These are phyloP conservation scores for Pteronura brasiliensis DNA, from an alignment of 2,113 vertebrate genomes.

Conservation along the genomic window DNA sequence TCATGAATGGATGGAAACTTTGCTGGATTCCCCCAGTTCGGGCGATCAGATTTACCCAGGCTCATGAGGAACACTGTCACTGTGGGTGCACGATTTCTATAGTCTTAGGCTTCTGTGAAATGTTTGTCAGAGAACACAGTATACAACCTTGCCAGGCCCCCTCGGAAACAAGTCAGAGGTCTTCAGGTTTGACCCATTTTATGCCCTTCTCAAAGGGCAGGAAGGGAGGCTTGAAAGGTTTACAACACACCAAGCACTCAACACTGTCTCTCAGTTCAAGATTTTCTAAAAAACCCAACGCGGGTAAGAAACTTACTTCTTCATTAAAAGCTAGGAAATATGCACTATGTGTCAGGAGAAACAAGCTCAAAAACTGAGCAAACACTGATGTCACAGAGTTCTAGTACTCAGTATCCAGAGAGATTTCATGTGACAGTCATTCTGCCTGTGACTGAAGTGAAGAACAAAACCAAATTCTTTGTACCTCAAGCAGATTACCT, in stretches of 20 bases:
- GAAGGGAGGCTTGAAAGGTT: background rate
- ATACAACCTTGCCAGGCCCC: background rate
- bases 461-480: conserved; percentile 15
- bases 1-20: background rate
- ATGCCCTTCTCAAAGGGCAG: background rate
- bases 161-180: background rate
- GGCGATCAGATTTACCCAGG: background rate
- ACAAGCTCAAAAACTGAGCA: background rate
- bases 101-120: background rate
- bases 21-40: background rate
- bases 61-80: background rate
- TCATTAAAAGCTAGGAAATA: background rate
- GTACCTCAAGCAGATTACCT: background rate
- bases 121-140: background rate
- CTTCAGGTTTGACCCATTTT: background rate
- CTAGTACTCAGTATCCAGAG: background rate
- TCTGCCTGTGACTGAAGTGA: background rate
- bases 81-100: background rate
- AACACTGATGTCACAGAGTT: background rate
- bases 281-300: background rate
- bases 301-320: background rate
- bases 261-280: background rate
- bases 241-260: background rate
- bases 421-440: background rate
- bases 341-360: background rate